A percentile compares a stretch with the other conserved stretches of the same genome.
Conservation (phyloP, 2,113 vertebrate species). For the Pardalotus punctatus region DNA sequence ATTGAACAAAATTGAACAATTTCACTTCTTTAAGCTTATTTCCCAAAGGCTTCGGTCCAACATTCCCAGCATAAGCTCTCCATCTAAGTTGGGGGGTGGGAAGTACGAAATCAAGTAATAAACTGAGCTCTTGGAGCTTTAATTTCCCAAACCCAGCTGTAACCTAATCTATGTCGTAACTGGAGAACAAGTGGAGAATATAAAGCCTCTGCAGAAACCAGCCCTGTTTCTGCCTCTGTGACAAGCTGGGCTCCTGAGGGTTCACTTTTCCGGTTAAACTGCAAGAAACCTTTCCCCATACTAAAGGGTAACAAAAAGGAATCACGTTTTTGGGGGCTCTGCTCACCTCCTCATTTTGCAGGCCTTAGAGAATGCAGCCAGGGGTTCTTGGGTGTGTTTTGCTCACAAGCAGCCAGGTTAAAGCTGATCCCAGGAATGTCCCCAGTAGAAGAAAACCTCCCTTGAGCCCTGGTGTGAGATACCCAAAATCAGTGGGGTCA, state of each 20-base stretch:
- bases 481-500: not conserved
- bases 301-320: not conserved
- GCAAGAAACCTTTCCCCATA: not conserved
- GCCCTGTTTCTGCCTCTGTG: not conserved
- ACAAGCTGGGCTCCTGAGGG: not conserved
- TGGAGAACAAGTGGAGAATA: not conserved
- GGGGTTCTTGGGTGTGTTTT: not conserved
- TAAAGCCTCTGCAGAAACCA: not conserved
- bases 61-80: not conserved
- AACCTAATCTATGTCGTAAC: not conserved
- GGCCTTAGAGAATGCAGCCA: not conserved
- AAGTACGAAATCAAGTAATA: slow-evolving; percentile 11
- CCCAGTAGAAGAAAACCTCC: not conserved
- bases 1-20: slow-evolving; percentile 40
- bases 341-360: not conserved
- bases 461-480: not conserved
- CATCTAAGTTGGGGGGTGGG: not conserved
- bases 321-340: not conserved
- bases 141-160: slow-evolving; percentile 35
- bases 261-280: not conserved
- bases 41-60: slow-evolving; percentile 15
- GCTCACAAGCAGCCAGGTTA: not conserved
- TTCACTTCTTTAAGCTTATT: slow-evolving; percentile 48
- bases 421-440: not conserved
- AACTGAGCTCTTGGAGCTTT: slow-evolving; percentile 23